A percentile compares a stretch with the other conserved stretches of the same genome.
Evolutionary conservation across 2,113 vertebrate genomes (phyloP).

Genomic region (Candoia aspera): DNA sequence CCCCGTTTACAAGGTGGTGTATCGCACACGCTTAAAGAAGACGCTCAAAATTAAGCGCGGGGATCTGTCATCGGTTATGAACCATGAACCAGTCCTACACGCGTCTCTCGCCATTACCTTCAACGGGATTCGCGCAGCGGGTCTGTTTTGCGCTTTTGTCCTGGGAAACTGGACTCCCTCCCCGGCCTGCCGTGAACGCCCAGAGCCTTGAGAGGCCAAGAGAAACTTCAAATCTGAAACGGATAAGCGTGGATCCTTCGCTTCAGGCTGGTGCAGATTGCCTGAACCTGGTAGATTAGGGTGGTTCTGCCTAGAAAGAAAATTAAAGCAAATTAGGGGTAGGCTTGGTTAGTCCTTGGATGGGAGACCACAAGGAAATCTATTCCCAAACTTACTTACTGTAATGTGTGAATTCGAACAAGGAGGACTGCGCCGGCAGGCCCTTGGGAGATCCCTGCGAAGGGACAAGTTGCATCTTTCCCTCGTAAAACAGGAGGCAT

Average conservation of each 20-base stretch:
- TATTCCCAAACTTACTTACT: not conserved
- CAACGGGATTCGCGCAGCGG: not conserved
- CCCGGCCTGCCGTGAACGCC: not conserved
- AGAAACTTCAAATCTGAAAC: not conserved
- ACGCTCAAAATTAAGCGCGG: not conserved
- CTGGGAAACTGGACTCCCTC: not conserved
- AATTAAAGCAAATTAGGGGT: not conserved
- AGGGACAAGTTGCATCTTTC: not conserved
- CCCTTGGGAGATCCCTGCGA: not conserved
- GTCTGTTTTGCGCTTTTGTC: not conserved
- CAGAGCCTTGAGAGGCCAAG: not conserved
- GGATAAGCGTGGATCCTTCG: not conserved
- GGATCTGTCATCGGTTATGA: not conserved
- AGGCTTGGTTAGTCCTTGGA: not conserved
- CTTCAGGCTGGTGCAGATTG: not conserved
- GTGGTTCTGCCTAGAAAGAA: not conserved
- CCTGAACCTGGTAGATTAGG: not conserved
- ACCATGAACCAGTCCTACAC: not conserved
- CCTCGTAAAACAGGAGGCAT: not conserved
- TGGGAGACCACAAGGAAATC: not conserved
- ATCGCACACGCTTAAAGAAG: not conserved
- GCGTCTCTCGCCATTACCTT: not conserved
- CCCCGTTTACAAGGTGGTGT: not conserved
- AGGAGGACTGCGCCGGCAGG: not conserved
- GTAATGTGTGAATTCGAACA: not conserved